phyloP scores from a whole-genome alignment of 2,797 vertebrate species.

The Synanceia verrucosa region DNA sequence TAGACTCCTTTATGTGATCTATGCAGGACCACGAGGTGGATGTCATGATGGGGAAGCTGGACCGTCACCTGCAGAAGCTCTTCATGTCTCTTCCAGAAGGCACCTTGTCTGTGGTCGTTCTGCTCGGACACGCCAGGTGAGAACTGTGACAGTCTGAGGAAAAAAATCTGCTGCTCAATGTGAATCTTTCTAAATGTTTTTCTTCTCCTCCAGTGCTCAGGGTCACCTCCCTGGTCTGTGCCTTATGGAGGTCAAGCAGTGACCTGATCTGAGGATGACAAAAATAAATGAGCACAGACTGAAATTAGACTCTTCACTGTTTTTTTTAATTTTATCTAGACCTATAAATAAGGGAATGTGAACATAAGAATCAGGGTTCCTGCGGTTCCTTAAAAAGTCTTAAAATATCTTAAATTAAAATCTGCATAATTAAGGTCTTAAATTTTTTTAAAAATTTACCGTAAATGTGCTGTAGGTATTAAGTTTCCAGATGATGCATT shows the following conservation, averaged over 20 bases:
- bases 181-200: background rate
- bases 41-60: conserved; percentile 79
- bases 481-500: no score
- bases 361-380: no score
- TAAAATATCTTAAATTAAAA: no score
- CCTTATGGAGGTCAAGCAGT: conserved; percentile 75
- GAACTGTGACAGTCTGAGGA: background rate
- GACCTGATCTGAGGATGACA: background rate
- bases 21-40: conserved; percentile 76
- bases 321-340: no score
- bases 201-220: conserved; percentile 37
- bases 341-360: background rate
- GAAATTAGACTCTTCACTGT: no score
- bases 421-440: no score
- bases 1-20: background rate
- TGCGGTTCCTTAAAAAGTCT: no score
- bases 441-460: no score
- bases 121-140: conserved; percentile 82
- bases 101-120: conserved; percentile 86
- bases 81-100: conserved; percentile 80
- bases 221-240: conserved; percentile 73
- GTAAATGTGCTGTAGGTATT: no score
- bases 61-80: conserved; percentile 83
- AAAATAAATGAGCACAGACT: background rate
- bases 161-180: background rate